Base-by-base conservation (phyloP, 2,888 invertebrate species). In the Eupsilia transversa region DNA sequence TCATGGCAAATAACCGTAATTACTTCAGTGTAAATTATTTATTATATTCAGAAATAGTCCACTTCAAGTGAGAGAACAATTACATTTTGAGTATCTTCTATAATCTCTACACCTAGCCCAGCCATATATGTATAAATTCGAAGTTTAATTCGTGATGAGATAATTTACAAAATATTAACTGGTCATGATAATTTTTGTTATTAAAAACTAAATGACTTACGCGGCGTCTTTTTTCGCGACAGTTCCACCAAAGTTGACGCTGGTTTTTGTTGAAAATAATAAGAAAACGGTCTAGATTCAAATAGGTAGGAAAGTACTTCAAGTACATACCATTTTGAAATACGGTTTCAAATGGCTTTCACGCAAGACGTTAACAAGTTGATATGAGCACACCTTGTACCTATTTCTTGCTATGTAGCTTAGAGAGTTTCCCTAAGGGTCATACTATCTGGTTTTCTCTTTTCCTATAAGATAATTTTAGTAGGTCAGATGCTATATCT, bases 401-500 rank as follows among this genome's bases (percentile, higher is more conserved):
- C 12, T 63, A 63, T 66, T 72, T 38, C 67, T 67, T 66, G 65
- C 68, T 52, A 66, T 33, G 66, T 63, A 52, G 73, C 54, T 66
- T 57, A 57, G 69, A 63, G 49, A 66, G 61, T 60, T 75, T 79
- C 35, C 60, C 27, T 46, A 27, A 64, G 57, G 60, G 64, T 61
- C 54, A 61, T n/a, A 64, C 30, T 65, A 61, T 35, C 56, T 52
- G 20, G 52, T 72, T 74, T 74, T 69, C 59, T 61, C 67, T 59
- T 79, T 72, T 65, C 35, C 46, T 70, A 23, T 65, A 54, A 52
- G 49, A 72, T 61, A 33, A 49, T 63, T 68, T 78, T 78, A 65
- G 64, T 84, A 75, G 84, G 70, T 81, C 83, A 84, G 35, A 71
- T 64, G 30, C 49, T 14, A 64, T 57, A 71, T 83, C 67, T 68